Conservation (phyloP, 37 sponge, comb jelly and placozoan genomes). For the Spongilla lacustris region DNA sequence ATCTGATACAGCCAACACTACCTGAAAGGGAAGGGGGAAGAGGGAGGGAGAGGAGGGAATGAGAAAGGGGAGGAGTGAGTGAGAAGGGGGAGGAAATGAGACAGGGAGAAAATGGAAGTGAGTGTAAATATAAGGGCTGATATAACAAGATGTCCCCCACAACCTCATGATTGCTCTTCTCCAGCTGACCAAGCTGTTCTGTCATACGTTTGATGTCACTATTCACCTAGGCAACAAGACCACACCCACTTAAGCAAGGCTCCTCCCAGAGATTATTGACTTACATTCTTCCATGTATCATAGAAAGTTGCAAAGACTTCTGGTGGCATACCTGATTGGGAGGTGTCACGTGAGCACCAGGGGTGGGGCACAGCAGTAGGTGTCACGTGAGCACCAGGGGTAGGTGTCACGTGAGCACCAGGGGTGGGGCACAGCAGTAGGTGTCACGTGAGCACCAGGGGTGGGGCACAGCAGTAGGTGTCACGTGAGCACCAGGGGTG, state of each 20-base stretch:
- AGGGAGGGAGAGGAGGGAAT: neutral
- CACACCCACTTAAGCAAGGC: neutral
- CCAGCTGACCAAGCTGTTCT: too few species aligned
- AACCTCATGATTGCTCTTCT: too few species aligned
- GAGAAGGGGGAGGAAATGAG: too few species aligned
- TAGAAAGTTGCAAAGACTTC: constrained; percentile 41
- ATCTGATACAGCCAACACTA: constrained; percentile 19
- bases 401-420: neutral
- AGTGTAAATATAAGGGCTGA: too few species aligned
- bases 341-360: constrained; percentile 9
- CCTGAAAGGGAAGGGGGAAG: neutral
- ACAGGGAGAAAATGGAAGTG: too few species aligned
- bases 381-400: neutral
- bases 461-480: too few species aligned
- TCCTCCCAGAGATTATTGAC: neutral
- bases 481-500: neutral
- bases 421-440: neutral
- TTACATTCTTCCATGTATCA: constrained; percentile 53
- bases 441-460: constrained; percentile 11
- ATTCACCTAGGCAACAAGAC: neutral
- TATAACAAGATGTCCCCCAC: too few species aligned
- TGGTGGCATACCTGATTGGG: constrained; percentile 18
- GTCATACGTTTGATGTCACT: neutral
- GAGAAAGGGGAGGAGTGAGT: too few species aligned
- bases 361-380: too few species aligned